Percentiles rank a stretch among this genome's conserved stretches.
phyloP scores from a whole-genome alignment of 2,113 vertebrate genomes.

The Nothocercus nigrocapillus region DNA sequence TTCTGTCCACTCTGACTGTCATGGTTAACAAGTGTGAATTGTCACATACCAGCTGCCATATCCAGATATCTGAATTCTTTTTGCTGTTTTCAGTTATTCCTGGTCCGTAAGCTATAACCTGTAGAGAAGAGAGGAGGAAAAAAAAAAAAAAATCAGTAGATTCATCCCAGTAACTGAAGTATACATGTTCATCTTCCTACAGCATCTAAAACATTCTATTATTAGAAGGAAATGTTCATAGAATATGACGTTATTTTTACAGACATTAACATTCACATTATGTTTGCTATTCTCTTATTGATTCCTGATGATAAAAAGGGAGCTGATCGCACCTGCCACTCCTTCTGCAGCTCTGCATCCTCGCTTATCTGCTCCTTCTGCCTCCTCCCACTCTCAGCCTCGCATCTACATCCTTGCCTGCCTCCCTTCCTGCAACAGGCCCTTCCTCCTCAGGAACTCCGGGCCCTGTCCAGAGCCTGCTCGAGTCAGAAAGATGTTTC shows the following conservation, averaged over 20 bases:
- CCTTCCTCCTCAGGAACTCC: slow-evolving; percentile 36
- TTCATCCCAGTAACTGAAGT: neutral
- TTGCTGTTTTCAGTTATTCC: slow-evolving; percentile 77
- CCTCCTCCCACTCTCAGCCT: slow-evolving; percentile 60
- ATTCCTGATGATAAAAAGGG: slow-evolving; percentile 62
- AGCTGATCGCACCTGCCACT: slow-evolving; percentile 63
- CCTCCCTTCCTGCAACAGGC: slow-evolving; percentile 53
- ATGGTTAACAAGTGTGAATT: neutral
- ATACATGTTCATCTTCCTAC: neutral
- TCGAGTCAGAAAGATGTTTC: neutral
- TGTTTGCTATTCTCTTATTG: slow-evolving; percentile 45
- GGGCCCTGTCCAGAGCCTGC: slow-evolving; percentile 14
- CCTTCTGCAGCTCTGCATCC: slow-evolving; percentile 58
- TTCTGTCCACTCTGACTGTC: neutral
- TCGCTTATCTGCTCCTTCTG: slow-evolving; percentile 53
- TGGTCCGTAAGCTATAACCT: slow-evolving; percentile 84
- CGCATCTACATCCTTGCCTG: slow-evolving; percentile 28
- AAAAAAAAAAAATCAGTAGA: neutral
- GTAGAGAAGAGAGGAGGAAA: too few relatives aligned
- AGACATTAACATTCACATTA: slow-evolving; percentile 56
- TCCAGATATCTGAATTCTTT: slow-evolving; percentile 85
- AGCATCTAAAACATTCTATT: slow-evolving; percentile 14
- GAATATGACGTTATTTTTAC: slow-evolving; percentile 25
- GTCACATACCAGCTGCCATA: slow-evolving; percentile 91
- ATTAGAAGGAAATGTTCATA: slow-evolving; percentile 11